A percentile compares a stretch with the other conserved stretches of the same genome.
These are phyloP conservation scores for Sorex maritimensis DNA, from an alignment of 2,797 vertebrate species.

Conservation along the genomic window DNA sequence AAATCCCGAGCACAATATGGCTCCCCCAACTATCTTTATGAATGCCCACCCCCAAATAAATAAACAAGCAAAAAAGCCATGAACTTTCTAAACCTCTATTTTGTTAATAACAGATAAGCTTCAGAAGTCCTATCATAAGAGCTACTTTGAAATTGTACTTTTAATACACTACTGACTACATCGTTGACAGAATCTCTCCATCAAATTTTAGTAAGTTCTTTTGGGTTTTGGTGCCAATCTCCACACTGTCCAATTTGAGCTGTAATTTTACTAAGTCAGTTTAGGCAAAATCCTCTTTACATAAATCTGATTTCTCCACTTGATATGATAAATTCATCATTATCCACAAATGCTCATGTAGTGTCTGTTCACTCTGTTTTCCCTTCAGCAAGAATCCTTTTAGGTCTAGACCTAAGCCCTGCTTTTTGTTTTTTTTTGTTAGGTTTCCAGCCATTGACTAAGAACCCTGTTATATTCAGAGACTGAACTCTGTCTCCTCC, in stretches of 20 bases:
- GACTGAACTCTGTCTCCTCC: neutral
- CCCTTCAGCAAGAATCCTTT: conserved; percentile 31
- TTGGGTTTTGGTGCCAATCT: neutral
- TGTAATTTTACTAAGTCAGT: no score
- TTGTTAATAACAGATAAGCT: conserved; percentile 53
- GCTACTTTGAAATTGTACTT: conserved; percentile 11
- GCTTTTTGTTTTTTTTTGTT: neutral
- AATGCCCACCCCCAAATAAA: no score
- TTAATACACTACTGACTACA: conserved; percentile 36
- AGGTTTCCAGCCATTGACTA: neutral
- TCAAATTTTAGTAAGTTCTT: conserved; percentile 20
- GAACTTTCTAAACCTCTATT: conserved; percentile 44
- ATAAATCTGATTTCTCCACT: neutral
- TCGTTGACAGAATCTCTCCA: conserved; percentile 24
- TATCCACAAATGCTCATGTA: neutral
- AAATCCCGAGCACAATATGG: no score
- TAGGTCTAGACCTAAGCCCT: neutral
- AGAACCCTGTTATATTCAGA: conserved; percentile 1
- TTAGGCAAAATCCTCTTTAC: neutral
- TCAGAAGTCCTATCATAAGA: conserved; percentile 49
- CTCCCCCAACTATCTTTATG: no score
- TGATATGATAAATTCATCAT: neutral
- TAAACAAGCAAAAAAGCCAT: neutral
- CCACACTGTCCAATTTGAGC: neutral
- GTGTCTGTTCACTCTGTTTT: neutral